Percentiles rank a stretch among this genome's conserved stretches.
Conservation (phyloP, 2,888 invertebrate species). For the Achlya flavicornis region DNA sequence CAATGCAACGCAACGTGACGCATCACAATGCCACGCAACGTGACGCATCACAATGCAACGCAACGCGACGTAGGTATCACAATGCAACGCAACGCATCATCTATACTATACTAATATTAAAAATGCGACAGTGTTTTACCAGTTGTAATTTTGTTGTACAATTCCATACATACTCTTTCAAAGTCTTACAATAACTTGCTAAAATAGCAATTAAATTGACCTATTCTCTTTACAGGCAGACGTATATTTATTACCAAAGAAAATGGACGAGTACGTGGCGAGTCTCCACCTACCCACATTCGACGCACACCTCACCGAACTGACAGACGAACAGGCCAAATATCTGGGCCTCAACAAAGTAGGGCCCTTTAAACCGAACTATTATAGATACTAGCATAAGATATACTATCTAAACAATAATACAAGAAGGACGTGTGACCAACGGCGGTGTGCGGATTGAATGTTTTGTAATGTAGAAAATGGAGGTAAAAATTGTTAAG, state of each 20-base stretch:
- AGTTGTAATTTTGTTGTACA: too few species aligned
- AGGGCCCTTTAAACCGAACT: slow-evolving; percentile 99
- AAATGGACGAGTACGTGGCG: slow-evolving; percentile 99
- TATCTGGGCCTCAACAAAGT: slow-evolving; percentile 98
- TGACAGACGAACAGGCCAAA: slow-evolving; percentile 98
- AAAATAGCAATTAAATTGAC: too few species aligned
- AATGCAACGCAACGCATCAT: too few species aligned
- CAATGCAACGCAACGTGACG: too few species aligned
- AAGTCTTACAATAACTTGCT: too few species aligned
- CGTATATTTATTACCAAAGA: slow-evolving; percentile 98
- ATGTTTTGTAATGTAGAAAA: neutral
- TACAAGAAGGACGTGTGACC: neutral
- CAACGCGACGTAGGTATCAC: too few species aligned
- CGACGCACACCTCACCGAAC: slow-evolving; percentile 98
- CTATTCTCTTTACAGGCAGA: slow-evolving; percentile 85
- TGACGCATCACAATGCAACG: too few species aligned
- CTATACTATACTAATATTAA: too few species aligned
- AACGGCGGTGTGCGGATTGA: neutral
- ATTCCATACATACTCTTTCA: too few species aligned
- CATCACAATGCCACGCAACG: too few species aligned
- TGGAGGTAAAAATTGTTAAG: neutral
- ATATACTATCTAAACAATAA: slow-evolving; percentile 2
- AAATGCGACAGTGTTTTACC: too few species aligned
- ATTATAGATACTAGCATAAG: slow-evolving; percentile 91
- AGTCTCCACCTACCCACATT: slow-evolving; percentile 98